Evolutionary conservation across 2,113 vertebrate genomes (phyloP), one percentile per base, ranked within the genome.

Genomic region (Mustela nigripes): DNA sequence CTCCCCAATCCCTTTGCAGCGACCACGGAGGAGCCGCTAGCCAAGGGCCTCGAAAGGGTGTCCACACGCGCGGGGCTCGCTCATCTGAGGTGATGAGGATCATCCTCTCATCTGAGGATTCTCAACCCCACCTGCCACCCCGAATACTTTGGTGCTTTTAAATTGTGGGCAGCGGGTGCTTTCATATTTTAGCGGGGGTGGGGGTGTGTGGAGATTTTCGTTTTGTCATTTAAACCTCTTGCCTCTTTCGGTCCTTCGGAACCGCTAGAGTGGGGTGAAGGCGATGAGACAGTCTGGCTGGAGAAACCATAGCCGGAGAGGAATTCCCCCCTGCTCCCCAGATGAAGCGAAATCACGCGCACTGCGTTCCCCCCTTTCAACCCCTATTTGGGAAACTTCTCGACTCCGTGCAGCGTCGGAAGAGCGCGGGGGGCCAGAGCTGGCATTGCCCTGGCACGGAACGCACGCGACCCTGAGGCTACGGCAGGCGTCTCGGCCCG

Each of bases 161-260:
- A 85, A 63, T 26, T 69, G 80, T 90, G 39, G 26, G 89, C 21
- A 24, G 31, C 15, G 7, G 15, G 63, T 2, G 5, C 33, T 88
- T 36, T 28, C 9, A 11, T 16, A n/a, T 89, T 50, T 33, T 33
- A 45, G 15, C 31, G 7, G 71, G 42, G 82, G 36, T 36, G 39
- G 39, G 2, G 39, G 39, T 39, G 39, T 36, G 39, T 39, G 39
- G 50, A 12, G 22, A 18, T 56, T 92, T 98, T 96, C 88, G 76
- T 96, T 97, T 84, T 67, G 74, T 62, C n/a, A 31, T 76, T 84
- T 94, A 39, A 95, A 63, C 19, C 42, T 24, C 76, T 71, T 21
- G 31, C 69, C 42, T 39, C 65, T 67, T 60, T 19, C 33, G 5
- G 7, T 65, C 26, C 11, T 58, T 95, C 7, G 5, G 45, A 93